Evolutionary conservation across 1,140 invertebrate species (phyloP).

Genomic region (Saccostrea glomerata): DNA sequence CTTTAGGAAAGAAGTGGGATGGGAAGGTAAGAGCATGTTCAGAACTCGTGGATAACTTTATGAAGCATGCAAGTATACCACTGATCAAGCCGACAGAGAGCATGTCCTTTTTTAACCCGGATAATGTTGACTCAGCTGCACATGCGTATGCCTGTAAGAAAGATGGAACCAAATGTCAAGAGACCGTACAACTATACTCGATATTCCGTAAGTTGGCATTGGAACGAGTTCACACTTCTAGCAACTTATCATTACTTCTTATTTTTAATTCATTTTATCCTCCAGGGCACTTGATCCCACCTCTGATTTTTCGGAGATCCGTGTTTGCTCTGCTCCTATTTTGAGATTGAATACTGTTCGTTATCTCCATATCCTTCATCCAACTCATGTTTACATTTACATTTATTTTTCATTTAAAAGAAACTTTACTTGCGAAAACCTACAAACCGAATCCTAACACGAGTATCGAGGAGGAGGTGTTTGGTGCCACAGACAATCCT

Average conservation of each 20-base stretch:
- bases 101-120: slow-evolving; percentile 58
- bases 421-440: slow-evolving; percentile 40
- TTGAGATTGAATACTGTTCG: too few species aligned
- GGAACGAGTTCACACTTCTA: not conserved
- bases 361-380: too few species aligned
- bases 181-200: slow-evolving; percentile 55
- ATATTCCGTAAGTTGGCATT: slow-evolving; percentile 53
- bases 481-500: slow-evolving; percentile 52
- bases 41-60: slow-evolving; percentile 50
- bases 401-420: not conserved
- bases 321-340: too few species aligned
- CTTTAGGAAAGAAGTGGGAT: slow-evolving; percentile 56
- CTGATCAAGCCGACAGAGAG: slow-evolving; percentile 45
- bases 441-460: slow-evolving; percentile 49
- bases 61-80: slow-evolving; percentile 48
- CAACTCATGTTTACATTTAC: not conserved
- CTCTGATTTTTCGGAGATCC: too few species aligned
- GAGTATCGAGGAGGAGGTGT: slow-evolving; percentile 55
- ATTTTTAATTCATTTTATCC: not conserved
- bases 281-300: too few species aligned
- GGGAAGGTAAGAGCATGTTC: slow-evolving; percentile 55
- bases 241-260: not conserved
- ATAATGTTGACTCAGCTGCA: slow-evolving; percentile 47
- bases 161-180: slow-evolving; percentile 51
- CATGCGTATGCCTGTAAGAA: slow-evolving; percentile 56